A percentile compares a stretch with the other conserved stretches of the same genome.
Evolutionary conservation across 2,113 vertebrate species (phyloP).

Genomic region (Oenanthe oenanthe): DNA sequence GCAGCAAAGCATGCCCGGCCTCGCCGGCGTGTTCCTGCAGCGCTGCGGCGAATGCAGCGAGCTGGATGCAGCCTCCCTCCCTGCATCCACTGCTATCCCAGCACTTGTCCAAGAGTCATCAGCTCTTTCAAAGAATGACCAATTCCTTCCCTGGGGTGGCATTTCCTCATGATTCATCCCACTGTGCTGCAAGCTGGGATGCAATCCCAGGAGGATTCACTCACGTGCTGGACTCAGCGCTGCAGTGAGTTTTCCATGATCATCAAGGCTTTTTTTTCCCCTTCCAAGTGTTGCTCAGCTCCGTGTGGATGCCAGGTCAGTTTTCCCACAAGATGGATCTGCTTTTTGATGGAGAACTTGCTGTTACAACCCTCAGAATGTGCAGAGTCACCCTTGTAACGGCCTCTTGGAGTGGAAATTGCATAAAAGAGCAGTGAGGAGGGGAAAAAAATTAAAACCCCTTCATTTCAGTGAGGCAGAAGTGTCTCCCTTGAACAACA

Average conservation of each 20-base stretch:
- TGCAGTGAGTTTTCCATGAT: neutral
- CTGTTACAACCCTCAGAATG: neutral
- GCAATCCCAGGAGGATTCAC: neutral
- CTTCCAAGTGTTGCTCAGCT: neutral
- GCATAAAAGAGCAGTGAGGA: neutral
- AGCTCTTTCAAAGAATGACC: slow-evolving; percentile 1
- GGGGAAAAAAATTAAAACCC: neutral
- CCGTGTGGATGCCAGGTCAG: fast-evolving
- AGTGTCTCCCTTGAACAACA: slow-evolving; percentile 41
- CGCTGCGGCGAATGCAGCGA: neutral
- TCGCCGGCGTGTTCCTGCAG: neutral
- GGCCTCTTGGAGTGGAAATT: neutral
- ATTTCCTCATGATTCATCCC: slow-evolving; percentile 12
- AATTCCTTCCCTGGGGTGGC: neutral
- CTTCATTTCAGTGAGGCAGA: neutral
- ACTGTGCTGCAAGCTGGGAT: neutral
- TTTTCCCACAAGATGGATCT: neutral
- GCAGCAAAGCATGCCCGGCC: slow-evolving; percentile 43
- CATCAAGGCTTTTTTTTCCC: neutral
- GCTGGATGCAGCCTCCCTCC: neutral
- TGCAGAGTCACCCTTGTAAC: neutral
- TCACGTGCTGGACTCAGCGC: neutral
- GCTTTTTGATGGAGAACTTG: neutral
- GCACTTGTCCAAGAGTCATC: neutral
- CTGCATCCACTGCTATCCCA: neutral